Conservation (phyloP, 2,888 invertebrate genomes). For the Polyommatus icarus region DNA sequence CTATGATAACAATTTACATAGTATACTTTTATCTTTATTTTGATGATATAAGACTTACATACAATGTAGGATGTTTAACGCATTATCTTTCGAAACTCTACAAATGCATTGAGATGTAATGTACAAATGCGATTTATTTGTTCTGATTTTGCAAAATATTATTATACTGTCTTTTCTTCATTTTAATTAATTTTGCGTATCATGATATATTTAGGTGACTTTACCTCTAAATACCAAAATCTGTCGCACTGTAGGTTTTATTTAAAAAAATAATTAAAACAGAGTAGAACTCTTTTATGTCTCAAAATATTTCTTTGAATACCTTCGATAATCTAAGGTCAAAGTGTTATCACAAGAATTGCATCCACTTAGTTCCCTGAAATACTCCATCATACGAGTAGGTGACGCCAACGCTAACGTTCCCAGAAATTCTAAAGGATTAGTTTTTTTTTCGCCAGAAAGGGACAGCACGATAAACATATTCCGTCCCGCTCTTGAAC, state of each 20-base stretch:
- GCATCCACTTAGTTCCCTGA: slow-evolving; percentile 38
- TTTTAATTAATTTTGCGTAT: too few relatives aligned
- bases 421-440: slow-evolving; percentile 57
- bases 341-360: slow-evolving; percentile 24
- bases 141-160: too few relatives aligned
- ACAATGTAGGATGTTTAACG: too few relatives aligned
- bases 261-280: too few relatives aligned
- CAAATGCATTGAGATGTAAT: too few relatives aligned
- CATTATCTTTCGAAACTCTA: too few relatives aligned
- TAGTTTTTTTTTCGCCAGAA: slow-evolving; percentile 28
- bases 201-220: too few relatives aligned
- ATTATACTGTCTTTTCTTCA: background rate
- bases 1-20: slow-evolving; percentile 2
- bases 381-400: slow-evolving; percentile 37
- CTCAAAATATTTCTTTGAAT: background rate
- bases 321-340: background rate
- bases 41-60: background rate
- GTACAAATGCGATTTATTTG: background rate
- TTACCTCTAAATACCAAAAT: too few relatives aligned
- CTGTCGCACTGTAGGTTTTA: too few relatives aligned
- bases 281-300: background rate
- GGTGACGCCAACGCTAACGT: slow-evolving; percentile 47
- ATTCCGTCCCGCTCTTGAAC: slow-evolving; percentile 66
- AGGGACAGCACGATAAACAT: slow-evolving; percentile 17
- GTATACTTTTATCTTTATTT: background rate